Evolutionary conservation across 2,113 vertebrate species (phyloP), one percentile per base, ranked within the genome.

Genomic region (Nothocercus nigrocapillus): DNA sequence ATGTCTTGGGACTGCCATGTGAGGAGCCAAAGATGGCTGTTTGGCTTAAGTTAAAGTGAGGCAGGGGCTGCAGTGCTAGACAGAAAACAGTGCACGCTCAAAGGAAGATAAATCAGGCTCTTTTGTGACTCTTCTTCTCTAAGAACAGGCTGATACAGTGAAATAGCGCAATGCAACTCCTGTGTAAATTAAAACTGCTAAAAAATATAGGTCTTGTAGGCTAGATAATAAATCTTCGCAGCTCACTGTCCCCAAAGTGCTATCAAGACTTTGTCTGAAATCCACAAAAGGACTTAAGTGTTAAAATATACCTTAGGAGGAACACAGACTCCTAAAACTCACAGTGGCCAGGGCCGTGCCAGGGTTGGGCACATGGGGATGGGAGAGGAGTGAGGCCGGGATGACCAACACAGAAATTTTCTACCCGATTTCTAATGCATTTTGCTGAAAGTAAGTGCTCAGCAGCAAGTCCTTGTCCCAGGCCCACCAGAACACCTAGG

Each of bases 111-210:
- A 94, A 94, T 84, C 58, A 68, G 34, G 47, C 32, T 30, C 30
- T 68, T 86, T 69, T 86, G 47, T 68, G 74, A 88, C 49, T 30
- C 82, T 78, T 78, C 34, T 93, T 36, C 53, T 83, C 54, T 44
- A 69, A 69, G 74, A 89, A 22, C n/a, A 38, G 53, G 27, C 6
- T 42, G 34, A 59, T 85, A 25, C 1, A 5, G 45, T 74, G 53
- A 66, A 84, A 82, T 3, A 90, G 19, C 1, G 0, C 34, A 84
- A 42, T 9, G 36, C 30, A 79, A 69, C 28, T 40, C 28, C 73
- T n/a, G 38, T 51, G 27, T 67, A 82, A 76, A 89, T 96, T 76
- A 89, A 85, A 96, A 90, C 47, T 67, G 80, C 64, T 73, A 82
- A 85, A 84, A 79, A 62, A 86, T 88, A 86, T 11, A 42, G 62